Conservation (phyloP, 2,888 invertebrate genomes). For the Poecilus cupreus region DNA sequence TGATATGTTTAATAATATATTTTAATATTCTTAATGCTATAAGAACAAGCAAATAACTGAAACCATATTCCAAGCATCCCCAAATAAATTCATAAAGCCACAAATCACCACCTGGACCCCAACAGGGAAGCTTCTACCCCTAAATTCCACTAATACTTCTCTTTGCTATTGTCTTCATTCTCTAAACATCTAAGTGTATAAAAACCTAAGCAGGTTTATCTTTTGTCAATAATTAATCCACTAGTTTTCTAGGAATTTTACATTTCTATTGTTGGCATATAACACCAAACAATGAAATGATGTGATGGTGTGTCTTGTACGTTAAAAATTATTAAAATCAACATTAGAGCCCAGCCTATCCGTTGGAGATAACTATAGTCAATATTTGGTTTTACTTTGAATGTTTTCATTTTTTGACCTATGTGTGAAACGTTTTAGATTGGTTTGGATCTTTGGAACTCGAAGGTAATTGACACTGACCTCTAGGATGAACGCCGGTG, state of each 20-base stretch:
- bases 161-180: no score
- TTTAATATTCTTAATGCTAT: no score
- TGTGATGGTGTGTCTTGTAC: slow-evolving; percentile 15
- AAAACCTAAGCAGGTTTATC: neutral
- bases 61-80: no score
- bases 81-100: neutral
- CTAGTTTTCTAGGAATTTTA: slow-evolving; percentile 27
- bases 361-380: slow-evolving; percentile 31
- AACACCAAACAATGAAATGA: slow-evolving; percentile 22
- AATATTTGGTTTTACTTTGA: slow-evolving; percentile 22
- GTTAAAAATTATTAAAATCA: slow-evolving; percentile 49
- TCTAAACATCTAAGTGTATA: neutral
- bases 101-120: neutral
- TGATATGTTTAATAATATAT: no score
- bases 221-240: slow-evolving; percentile 40
- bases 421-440: neutral
- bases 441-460: no score
- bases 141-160: no score
- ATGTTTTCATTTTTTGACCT: neutral
- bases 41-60: no score
- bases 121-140: neutral
- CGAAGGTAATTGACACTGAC: no score
- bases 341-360: slow-evolving; percentile 36
- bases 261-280: slow-evolving; percentile 31
- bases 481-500: no score